Base-by-base conservation (phyloP, 2,888 invertebrate species). In the Sesia apiformis region DNA sequence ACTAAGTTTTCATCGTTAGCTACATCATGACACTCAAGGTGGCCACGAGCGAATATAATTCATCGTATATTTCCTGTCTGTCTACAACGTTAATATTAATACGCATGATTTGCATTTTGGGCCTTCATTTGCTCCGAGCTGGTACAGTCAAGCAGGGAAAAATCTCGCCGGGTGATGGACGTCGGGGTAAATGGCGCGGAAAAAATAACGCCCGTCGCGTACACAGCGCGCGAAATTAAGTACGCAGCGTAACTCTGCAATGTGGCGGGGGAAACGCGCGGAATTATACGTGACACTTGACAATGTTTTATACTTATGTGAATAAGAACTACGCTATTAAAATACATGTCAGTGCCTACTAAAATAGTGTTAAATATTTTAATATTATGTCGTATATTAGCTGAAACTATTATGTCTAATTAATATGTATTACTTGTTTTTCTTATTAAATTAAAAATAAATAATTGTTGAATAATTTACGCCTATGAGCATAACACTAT, bases 171-270 rank as follows among this genome's bases (percentile, higher is more conserved):
- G 79, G 84, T 85, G 84, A 85, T 76, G 80, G 76, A 82, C 81
- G 72, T 70, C 73, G 62, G 76, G 72, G 81, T 84, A 85, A 88
- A 88, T 88, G 87, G 85, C 66, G 77, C 82, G 88, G 81, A 83
- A 82, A 81, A 81, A 46, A 46, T 81, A 75, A 74, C 77, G 70
- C 76, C 63, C 66, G 74, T 70, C 73, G 72, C 58, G 41, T 38
- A 54, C 54, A 49, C 49, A 40, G 52, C n/a, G 38, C 39, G 8
- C 8, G 23, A 46, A 52, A 52, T 52, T 52, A 52, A 52, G 52
- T 52, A 38, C 50, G 52, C 52, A n/a, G 40, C 8, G 39, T n/a
- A 39, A 40, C 38, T n/a, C 4, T n/a, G n/a, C 40, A 39, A 52
- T 5, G 23, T 46, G 46, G 52, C 40, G 7, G 40, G 4, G 52